Percentiles rank a stretch among this genome's conserved stretches.
These are phyloP conservation scores for Echeneis naucrates DNA, from an alignment of 2,797 vertebrate genomes.

Conservation along the genomic window DNA sequence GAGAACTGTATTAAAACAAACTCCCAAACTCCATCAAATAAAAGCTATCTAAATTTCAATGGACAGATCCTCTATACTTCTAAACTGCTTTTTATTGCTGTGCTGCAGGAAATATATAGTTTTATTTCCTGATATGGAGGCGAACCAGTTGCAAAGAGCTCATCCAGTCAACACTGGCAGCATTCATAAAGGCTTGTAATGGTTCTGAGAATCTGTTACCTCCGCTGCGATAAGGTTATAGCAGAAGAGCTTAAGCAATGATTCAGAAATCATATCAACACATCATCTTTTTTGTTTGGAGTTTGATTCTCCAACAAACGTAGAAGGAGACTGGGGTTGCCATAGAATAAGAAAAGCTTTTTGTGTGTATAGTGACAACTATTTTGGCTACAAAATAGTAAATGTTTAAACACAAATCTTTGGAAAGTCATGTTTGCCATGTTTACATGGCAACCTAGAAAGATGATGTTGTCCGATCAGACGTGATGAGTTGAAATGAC, in stretches of 20 bases:
- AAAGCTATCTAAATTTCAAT: no score
- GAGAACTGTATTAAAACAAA: no score
- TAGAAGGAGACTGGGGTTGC: background rate
- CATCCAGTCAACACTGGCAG: slow-evolving; percentile 14
- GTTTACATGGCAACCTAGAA: slow-evolving; percentile 13
- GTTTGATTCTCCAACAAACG: slow-evolving; percentile 34
- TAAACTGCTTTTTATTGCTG: no score
- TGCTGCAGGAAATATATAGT: no score
- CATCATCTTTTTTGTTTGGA: slow-evolving; percentile 17
- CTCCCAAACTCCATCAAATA: no score
- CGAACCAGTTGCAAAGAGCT: background rate
- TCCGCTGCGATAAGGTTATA: slow-evolving; percentile 37
- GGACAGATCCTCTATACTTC: no score
- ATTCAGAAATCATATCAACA: slow-evolving; percentile 37
- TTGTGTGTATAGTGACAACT: slow-evolving; percentile 6
- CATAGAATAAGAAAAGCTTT: slow-evolving; percentile 2
- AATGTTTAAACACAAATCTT: background rate
- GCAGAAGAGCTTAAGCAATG: slow-evolving; percentile 27
- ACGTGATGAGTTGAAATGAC: slow-evolving; percentile 5
- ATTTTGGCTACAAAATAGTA: slow-evolving; percentile 7
- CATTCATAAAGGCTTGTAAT: slow-evolving; percentile 14
- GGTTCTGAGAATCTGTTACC: background rate
- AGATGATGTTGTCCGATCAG: slow-evolving; percentile 17
- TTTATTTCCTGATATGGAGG: no score
- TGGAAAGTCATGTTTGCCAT: slow-evolving; percentile 12